Base-by-base conservation (phyloP, 1,140 invertebrate genomes). In the Platyura marginata region DNA sequence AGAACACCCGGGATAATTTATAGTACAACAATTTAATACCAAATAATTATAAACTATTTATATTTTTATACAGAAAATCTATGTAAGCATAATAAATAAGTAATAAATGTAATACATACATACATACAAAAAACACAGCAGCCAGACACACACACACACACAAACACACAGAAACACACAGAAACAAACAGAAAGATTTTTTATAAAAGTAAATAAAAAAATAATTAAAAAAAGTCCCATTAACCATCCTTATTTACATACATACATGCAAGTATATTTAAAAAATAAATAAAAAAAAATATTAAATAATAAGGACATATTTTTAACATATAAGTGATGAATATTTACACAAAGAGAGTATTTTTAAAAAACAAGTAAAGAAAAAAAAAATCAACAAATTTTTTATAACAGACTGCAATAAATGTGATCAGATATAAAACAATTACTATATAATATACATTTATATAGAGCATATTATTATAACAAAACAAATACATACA, bases 1-100 rank as follows among this genome's bases (percentile, higher is more conserved):
- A 22, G 20, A 41, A 42, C 40, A 53, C 56, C 58, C 58, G 55
- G 58, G 51, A 61, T 61, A 59, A 60, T 61, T 61, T 61, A 61
- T 60, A 61, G 58, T 61, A 61, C 58, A 58, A 61, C 47, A 43
- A 46, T 18, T 23, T n/a, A 49, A 49, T 55, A 45, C 46, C 46
- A 49, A 48, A 47, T 23, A 44, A 11, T 37, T 41, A 41, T 22
- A 36, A 51, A 48, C 42, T 47, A 50, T 53, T 46, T 48, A 44
- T 46, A 56, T 44, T 44, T 48, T 45, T 45, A 50, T 51, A 33
- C 13, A 42, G 20, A 40, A n/a, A 55, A 58, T 52, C 41, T 42
- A 21, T 42, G 23, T 42, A 42, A 34, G 21, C 25, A 20, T 18
- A 21, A 32, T 8, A 42, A 16, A 42, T 22, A 13, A 21, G 23